Percentiles rank a stretch among this genome's conserved stretches.
These are phyloP conservation scores for human DNA, from an alignment of 2,113 vertebrate genomes.

Conservation along the genomic window GRCh38 chr1:218172501-218173000, in stretches of 20 bases:
- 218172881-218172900: not conserved
- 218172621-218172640: not conserved
- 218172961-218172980: not conserved
- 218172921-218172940: not conserved
- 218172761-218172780: not conserved
- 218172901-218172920: not conserved
- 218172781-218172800: not conserved
- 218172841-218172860: not conserved
- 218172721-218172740: not conserved
- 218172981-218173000: not conserved
- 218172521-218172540: not conserved
- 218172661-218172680: not conserved
- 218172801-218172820: not conserved
- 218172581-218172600: not conserved
- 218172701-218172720: not conserved
- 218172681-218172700: not conserved
- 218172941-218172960: not conserved
- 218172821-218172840: not conserved
- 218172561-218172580: not conserved
- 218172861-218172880: constrained; percentile 7
- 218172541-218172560: not conserved
- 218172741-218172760: not conserved
- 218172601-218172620: not conserved
- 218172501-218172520: not conserved
- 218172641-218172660: not conserved